Evolutionary conservation across 2,888 invertebrate species (phyloP).

Genomic region (Cephalotes varians): DNA sequence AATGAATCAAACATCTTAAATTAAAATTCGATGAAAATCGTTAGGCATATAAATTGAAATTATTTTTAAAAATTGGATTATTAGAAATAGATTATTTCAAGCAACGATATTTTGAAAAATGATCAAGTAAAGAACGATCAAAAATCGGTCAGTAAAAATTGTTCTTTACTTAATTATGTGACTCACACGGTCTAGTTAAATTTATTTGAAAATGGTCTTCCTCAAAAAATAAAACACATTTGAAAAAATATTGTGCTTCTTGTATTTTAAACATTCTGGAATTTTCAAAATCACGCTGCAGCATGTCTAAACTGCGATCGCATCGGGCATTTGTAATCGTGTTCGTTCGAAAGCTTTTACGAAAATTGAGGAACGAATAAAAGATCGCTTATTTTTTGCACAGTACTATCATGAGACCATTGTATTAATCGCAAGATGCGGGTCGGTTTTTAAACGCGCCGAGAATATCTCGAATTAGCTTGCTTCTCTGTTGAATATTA

Average conservation of each 20-base stretch:
- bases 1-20: background rate
- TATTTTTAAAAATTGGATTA: no score
- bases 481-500: background rate
- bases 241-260: background rate
- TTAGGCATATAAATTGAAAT: background rate
- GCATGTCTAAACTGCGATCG: background rate
- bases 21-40: background rate
- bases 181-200: no score
- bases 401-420: background rate
- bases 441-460: background rate
- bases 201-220: background rate
- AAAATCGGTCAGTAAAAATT: no score
- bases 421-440: background rate
- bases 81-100: background rate
- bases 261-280: background rate
- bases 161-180: no score
- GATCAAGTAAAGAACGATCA: no score
- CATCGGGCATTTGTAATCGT: background rate
- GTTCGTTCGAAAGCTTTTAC: background rate
- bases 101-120: background rate
- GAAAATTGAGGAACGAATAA: conserved; percentile 16
- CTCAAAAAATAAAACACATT: background rate
- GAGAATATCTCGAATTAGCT: conserved; percentile 1
- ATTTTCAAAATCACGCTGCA: background rate
- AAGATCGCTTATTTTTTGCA: conserved; percentile 3